Percentiles rank a stretch among this genome's conserved stretches.
These are phyloP conservation scores for Melanaphis sacchari DNA, from an alignment of 1,140 invertebrate genomes.

Conservation along the genomic window DNA sequence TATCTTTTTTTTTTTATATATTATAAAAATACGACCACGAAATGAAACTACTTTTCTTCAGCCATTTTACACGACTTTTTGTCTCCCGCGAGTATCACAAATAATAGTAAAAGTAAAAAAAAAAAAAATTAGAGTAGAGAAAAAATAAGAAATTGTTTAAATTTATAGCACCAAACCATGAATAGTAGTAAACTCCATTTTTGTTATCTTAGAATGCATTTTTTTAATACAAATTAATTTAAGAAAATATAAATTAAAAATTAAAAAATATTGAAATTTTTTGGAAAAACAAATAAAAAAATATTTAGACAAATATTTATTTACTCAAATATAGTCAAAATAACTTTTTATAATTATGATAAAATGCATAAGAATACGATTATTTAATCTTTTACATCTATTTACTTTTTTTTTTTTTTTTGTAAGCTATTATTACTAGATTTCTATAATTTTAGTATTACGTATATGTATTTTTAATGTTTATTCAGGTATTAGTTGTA, in stretches of 20 bases:
- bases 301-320: not conserved
- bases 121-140: not conserved
- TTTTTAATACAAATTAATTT: not conserved
- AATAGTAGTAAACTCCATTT: not conserved
- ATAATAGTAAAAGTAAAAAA: constrained; percentile 4
- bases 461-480: too few species aligned
- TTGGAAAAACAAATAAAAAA: not conserved
- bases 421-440: too few species aligned
- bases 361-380: not conserved
- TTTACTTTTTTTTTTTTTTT: too few species aligned
- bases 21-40: not conserved
- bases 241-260: not conserved
- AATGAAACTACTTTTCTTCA: not conserved
- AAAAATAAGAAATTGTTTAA: constrained; percentile 29
- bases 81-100: not conserved
- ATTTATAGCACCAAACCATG: not conserved
- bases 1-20: not conserved
- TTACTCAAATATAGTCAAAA: not conserved
- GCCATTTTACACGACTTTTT: not conserved
- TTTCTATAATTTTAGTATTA: too few species aligned
- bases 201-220: not conserved
- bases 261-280: not conserved
- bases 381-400: too few species aligned
- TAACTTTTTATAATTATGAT: not conserved
- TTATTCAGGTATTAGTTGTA: too few species aligned